A percentile compares a stretch with the other conserved stretches of the same genome.
phyloP scores from a whole-genome alignment of 2,113 vertebrate genomes.

The Cygnus atratus region DNA sequence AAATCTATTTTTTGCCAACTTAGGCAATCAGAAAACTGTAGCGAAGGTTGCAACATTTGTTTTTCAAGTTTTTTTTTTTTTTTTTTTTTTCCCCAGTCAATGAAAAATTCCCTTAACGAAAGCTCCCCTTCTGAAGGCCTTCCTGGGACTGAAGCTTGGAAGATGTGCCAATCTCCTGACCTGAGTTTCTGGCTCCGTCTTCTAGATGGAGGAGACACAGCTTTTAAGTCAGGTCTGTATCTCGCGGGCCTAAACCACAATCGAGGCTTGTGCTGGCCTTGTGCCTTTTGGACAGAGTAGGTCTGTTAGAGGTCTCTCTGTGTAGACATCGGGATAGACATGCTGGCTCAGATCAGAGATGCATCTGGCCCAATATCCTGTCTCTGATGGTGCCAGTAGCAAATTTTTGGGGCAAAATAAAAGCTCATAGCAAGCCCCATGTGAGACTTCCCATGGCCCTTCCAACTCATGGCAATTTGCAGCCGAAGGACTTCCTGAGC shows the following conservation, averaged over 20 bases:
- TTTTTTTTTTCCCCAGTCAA: neutral
- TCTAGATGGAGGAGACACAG: neutral
- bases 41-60: neutral
- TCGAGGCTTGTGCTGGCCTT: neutral
- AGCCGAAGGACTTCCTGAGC: slow-evolving; percentile 1
- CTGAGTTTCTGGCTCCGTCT: neutral
- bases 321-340: neutral
- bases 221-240: neutral
- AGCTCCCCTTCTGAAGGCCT: neutral
- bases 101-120: neutral
- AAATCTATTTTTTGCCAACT: neutral
- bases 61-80: slow-evolving; percentile 27
- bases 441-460: neutral
- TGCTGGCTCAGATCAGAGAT: neutral
- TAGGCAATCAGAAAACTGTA: neutral
- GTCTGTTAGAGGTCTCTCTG: neutral
- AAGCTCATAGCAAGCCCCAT: neutral
- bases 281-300: neutral
- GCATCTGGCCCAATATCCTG: neutral
- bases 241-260: neutral
- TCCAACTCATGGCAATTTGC: neutral
- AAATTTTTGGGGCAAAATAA: neutral
- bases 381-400: neutral
- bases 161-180: neutral
- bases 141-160: neutral